These are phyloP conservation scores for Cariama cristata DNA, from an alignment of 2,113 vertebrate species.

Conservation along the genomic window DNA sequence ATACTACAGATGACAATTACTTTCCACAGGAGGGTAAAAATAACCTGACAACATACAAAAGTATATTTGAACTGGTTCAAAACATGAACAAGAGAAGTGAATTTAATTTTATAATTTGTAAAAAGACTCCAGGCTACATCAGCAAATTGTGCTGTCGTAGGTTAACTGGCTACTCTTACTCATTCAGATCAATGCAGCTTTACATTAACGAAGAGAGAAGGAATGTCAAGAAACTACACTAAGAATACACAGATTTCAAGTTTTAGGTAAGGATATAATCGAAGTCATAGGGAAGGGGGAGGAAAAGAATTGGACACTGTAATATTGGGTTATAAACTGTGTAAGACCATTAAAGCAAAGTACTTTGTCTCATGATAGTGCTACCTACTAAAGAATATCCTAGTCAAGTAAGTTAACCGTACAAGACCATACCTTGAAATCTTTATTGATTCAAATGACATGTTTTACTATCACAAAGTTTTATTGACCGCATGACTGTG, in stretches of 20 bases:
- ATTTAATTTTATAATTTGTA: not conserved
- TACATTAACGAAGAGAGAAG: not conserved
- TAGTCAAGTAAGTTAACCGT: not conserved
- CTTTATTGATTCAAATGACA: not conserved
- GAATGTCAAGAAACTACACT: not conserved
- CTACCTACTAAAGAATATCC: not conserved
- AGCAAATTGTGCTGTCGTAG: not conserved
- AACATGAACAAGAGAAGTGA: not conserved
- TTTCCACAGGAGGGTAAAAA: constrained; percentile 26
- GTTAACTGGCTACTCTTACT: not conserved
- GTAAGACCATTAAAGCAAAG: not conserved
- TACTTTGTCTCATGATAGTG: not conserved
- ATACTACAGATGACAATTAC: constrained; percentile 19
- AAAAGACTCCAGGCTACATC: not conserved
- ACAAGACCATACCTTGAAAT: not conserved
- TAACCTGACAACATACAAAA: not conserved
- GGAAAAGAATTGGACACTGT: not conserved
- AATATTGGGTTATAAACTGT: accelerated
- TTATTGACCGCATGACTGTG: accelerated
- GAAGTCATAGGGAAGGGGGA: not conserved
- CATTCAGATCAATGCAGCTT: not conserved
- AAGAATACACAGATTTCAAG: not conserved
- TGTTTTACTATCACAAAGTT: not conserved
- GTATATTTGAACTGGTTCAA: not conserved
- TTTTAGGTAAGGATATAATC: not conserved